These are phyloP conservation scores for Bombus ignitus DNA, from an alignment of 1,140 invertebrate species.

Conservation along the genomic window DNA sequence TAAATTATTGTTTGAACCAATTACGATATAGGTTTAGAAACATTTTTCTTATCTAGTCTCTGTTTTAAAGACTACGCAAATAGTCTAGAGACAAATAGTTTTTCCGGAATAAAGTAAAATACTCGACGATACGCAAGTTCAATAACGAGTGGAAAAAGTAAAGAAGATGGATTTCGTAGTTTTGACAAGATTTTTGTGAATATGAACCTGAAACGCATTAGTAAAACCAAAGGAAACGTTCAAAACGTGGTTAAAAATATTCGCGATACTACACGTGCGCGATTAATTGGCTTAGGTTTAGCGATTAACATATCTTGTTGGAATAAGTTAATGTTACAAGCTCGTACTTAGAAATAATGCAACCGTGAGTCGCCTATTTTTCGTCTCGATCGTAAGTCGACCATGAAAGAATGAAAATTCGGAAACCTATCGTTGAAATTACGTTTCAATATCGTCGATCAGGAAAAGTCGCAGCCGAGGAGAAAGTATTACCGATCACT, in stretches of 20 bases:
- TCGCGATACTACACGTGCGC: not conserved
- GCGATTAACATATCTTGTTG: not conserved
- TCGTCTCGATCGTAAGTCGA: not conserved
- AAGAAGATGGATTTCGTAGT: no score
- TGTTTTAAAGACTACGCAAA: no score
- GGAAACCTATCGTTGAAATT: not conserved
- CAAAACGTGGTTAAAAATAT: not conserved
- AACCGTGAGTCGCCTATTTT: not conserved
- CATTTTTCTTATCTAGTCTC: no score
- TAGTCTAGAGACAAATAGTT: no score
- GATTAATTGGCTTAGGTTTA: not conserved
- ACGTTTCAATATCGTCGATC: not conserved
- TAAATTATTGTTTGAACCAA: no score
- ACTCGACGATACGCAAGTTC: no score
- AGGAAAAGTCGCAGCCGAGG: not conserved
- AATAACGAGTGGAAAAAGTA: no score
- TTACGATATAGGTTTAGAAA: no score
- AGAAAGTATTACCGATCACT: no score
- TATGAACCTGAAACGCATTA: accelerated
- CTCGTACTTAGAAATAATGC: not conserved
- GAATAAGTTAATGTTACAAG: not conserved
- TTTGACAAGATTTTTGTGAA: no score
- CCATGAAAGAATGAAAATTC: not conserved
- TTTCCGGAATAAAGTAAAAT: no score
- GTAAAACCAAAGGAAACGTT: not conserved